Evolutionary conservation across 2,113 vertebrate species (phyloP).

Genomic region (Heterotis niloticus): DNA sequence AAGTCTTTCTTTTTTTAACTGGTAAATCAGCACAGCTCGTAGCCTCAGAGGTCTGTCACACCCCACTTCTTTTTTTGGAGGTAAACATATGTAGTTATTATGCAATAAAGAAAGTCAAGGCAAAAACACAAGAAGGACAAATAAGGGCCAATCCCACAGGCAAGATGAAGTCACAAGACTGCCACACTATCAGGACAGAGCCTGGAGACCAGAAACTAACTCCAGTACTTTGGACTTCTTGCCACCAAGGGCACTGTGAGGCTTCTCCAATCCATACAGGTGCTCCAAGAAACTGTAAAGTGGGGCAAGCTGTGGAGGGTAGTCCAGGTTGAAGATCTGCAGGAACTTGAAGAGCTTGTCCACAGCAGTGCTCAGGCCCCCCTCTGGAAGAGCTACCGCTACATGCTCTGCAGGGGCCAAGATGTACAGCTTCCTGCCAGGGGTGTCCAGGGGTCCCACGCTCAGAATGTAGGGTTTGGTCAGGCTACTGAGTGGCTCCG

Average conservation of each 20-base stretch:
- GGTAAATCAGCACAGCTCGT: background rate
- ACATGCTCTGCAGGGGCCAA: slow-evolving; percentile 23
- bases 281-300: slow-evolving; percentile 32
- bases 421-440: slow-evolving; percentile 30
- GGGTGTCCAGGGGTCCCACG: slow-evolving; percentile 26
- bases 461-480: slow-evolving; percentile 26
- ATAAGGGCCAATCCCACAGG: slow-evolving; percentile 3
- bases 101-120: slow-evolving; percentile 10
- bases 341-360: slow-evolving; percentile 37
- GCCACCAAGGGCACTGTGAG: slow-evolving; percentile 19
- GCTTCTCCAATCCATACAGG: slow-evolving; percentile 29
- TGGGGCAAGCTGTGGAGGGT: slow-evolving; percentile 23
- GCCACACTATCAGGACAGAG: slow-evolving; percentile 24
- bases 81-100: slow-evolving; percentile 3
- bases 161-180: slow-evolving; percentile 3
- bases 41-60: background rate
- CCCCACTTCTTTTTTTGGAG: background rate
- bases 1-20: background rate
- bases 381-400: slow-evolving; percentile 19
- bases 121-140: background rate
- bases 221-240: slow-evolving; percentile 34
- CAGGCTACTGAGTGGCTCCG: background rate
- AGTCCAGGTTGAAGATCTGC: slow-evolving; percentile 30
- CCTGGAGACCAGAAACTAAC: slow-evolving; percentile 26
- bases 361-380: slow-evolving; percentile 17